Conservation (phyloP, 2,797 vertebrate species). For the Eulemur albifrons region DNA sequence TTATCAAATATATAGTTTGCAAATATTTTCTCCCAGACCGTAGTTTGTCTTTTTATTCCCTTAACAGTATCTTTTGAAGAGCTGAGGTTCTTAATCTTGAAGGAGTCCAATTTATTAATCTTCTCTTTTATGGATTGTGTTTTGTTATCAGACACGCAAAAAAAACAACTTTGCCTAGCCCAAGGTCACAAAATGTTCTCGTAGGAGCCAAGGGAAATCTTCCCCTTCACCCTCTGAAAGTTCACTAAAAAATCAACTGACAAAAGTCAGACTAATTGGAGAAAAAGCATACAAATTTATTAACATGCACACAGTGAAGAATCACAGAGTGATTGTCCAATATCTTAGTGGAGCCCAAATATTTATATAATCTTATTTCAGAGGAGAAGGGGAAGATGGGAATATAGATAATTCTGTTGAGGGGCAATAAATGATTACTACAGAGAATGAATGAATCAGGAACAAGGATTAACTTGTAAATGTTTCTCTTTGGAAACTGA, state of each 20-base stretch:
- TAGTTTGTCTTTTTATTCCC: constrained; percentile 20
- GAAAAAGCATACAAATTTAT: background rate
- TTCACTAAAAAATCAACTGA: background rate
- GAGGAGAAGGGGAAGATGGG: background rate
- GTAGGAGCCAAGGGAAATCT: background rate
- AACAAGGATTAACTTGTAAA: background rate
- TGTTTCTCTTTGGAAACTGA: background rate
- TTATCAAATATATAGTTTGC: background rate
- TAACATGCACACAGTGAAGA: background rate
- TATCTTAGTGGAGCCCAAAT: background rate
- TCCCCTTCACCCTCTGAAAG: background rate
- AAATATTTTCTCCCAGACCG: background rate
- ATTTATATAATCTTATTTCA: background rate
- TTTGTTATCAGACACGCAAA: background rate
- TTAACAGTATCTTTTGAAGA: background rate
- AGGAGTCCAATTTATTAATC: background rate
- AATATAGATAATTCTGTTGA: background rate
- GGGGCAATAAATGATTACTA: background rate
- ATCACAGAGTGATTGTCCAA: background rate
- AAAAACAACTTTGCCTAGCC: background rate
- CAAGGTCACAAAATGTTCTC: background rate
- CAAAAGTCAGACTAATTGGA: background rate
- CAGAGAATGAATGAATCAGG: background rate
- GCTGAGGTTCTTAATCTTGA: background rate
- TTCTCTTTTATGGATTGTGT: background rate